Conservation (phyloP, 2,888 invertebrate genomes). For the Platycnemis pennipes region DNA sequence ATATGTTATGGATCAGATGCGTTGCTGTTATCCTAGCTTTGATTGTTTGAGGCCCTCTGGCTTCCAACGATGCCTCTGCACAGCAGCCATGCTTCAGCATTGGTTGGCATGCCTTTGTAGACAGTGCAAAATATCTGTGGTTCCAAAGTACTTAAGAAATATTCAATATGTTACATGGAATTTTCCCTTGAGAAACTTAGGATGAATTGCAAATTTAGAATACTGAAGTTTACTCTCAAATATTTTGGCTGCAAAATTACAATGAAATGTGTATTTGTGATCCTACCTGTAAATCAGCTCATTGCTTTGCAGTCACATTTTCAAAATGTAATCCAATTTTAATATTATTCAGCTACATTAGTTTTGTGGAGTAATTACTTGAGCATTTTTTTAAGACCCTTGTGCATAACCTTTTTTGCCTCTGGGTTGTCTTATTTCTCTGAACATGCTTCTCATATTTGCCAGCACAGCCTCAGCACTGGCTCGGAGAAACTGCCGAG, state of each 20-base stretch:
- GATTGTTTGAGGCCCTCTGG: not conserved
- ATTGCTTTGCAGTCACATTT: not conserved
- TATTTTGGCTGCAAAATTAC: not conserved
- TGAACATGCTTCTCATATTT: not conserved
- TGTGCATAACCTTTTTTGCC: not conserved
- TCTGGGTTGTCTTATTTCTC: not conserved
- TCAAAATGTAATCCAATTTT: not conserved
- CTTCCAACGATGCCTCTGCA: not conserved
- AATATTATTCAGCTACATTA: not conserved
- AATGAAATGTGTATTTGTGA: not conserved
- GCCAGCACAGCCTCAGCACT: constrained; percentile 51
- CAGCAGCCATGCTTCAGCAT: constrained; percentile 20
- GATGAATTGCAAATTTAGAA: constrained; percentile 27
- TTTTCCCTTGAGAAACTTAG: constrained; percentile 33
- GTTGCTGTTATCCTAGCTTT: constrained; percentile 10
- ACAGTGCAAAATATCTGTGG: not conserved
- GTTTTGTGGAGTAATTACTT: not conserved
- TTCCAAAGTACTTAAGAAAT: constrained; percentile 49
- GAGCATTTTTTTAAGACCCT: not conserved
- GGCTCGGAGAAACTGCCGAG: not conserved
- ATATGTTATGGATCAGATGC: constrained; percentile 39
- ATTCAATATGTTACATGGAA: not conserved
- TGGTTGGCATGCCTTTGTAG: constrained; percentile 43
- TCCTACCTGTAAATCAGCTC: not conserved
- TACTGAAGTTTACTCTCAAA: no score